A percentile compares a stretch with the other conserved stretches of the same genome.
These are phyloP conservation scores for Caenorhabditis briggsae DNA, from an alignment of 1,140 invertebrate genomes.

Conservation along the genomic window DNA sequence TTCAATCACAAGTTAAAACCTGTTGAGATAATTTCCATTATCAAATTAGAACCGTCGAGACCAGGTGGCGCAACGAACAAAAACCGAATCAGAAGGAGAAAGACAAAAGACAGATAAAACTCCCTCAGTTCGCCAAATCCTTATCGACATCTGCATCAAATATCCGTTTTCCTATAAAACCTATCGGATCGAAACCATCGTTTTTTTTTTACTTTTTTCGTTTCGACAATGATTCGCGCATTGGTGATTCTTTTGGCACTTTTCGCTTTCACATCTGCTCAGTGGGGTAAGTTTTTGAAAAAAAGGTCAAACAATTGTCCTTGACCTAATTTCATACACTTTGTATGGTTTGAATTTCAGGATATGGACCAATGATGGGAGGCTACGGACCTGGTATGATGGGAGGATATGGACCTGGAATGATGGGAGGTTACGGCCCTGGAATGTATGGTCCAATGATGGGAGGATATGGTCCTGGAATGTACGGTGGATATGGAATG, in stretches of 20 bases:
- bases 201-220: background rate
- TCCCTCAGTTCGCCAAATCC: slow-evolving; percentile 4
- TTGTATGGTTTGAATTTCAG: background rate
- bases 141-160: background rate
- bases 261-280: background rate
- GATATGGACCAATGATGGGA: slow-evolving; percentile 31
- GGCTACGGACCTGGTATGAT: slow-evolving; percentile 12
- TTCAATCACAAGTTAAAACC: background rate
- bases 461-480: background rate
- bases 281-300: background rate
- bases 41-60: background rate
- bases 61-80: background rate
- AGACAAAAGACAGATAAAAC: background rate
- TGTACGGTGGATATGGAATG: slow-evolving; percentile 6
- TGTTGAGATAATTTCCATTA: background rate
- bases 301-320: background rate
- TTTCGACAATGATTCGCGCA: background rate
- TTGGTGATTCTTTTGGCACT: background rate
- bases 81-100: slow-evolving; percentile 2
- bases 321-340: too few relatives aligned
- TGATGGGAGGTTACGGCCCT: background rate
- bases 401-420: slow-evolving; percentile 12
- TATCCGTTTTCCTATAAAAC: too few relatives aligned
- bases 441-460: slow-evolving; percentile 21
- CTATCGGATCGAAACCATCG: background rate